Conservation (phyloP, 2,797 vertebrate genomes). For the Eospalax fontanierii region DNA sequence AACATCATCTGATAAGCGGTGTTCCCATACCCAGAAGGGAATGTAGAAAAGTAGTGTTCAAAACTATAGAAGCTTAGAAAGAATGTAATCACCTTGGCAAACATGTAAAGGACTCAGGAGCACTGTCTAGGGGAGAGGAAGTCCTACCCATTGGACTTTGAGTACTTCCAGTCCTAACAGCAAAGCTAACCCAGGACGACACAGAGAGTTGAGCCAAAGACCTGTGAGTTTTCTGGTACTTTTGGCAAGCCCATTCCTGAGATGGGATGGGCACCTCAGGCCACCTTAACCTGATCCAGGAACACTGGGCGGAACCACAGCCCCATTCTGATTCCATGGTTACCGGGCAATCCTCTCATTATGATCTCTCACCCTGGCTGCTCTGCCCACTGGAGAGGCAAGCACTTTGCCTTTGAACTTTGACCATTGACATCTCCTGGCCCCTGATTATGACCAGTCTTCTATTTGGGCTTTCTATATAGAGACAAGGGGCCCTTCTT, state of each 20-base stretch:
- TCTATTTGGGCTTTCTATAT: neutral
- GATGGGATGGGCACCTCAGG: neutral
- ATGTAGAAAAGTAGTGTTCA: constrained; percentile 53
- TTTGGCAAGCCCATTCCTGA: constrained; percentile 69
- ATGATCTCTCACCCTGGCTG: neutral
- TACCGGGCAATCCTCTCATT: constrained; percentile 77
- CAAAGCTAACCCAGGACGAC: constrained; percentile 53
- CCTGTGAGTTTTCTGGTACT: constrained; percentile 63
- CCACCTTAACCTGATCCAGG: neutral
- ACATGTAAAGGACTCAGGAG: constrained; percentile 45
- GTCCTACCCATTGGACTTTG: constrained; percentile 66
- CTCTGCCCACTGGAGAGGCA: neutral
- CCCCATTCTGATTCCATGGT: constrained; percentile 70
- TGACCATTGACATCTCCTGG: neutral
- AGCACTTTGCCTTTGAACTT: neutral
- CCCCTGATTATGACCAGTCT: neutral
- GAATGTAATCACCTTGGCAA: constrained; percentile 72
- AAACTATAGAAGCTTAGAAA: constrained; percentile 45
- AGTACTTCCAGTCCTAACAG: constrained; percentile 63
- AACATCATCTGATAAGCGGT: constrained; percentile 30
- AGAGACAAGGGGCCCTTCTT: neutral
- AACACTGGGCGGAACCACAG: constrained; percentile 32
- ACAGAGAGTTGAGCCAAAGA: constrained; percentile 75
- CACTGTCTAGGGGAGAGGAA: constrained; percentile 41
- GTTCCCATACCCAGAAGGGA: neutral